Percentiles rank a stretch among this genome's conserved stretches.
phyloP scores from a whole-genome alignment of 2,797 vertebrate species.

The Acanthiza pusilla region DNA sequence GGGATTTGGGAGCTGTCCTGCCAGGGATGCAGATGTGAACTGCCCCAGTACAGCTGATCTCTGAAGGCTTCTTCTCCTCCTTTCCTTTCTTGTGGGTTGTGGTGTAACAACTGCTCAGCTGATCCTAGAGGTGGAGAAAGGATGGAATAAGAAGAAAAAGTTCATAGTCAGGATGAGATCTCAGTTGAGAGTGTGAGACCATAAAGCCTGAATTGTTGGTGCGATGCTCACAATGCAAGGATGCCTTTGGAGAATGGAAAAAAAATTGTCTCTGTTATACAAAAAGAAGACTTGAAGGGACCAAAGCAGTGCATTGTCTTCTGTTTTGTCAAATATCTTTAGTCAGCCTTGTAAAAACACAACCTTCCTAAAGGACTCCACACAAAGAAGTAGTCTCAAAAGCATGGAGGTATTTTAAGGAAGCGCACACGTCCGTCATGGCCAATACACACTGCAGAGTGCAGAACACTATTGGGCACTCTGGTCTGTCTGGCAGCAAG shows the following conservation, averaged over 20 bases:
- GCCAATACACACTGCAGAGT: background rate
- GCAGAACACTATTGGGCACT: background rate
- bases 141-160: background rate
- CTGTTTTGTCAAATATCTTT: background rate
- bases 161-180: background rate
- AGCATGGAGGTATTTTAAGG: background rate
- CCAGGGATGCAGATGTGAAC: background rate
- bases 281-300: background rate
- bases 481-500: background rate
- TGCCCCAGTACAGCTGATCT: background rate
- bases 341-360: background rate
- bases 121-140: background rate
- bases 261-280: background rate
- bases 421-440: fast-evolving
- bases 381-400: background rate
- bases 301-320: background rate
- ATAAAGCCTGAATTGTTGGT: background rate
- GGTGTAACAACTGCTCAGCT: background rate
- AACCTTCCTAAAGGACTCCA: background rate
- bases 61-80: background rate
- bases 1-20: background rate
- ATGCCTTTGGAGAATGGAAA: background rate
- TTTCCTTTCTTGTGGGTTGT: background rate
- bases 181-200: background rate
- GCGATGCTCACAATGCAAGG: fast-evolving